Evolutionary conservation across 2,797 vertebrate genomes (phyloP).

Genomic region (Cyprinodon diabolis): DNA sequence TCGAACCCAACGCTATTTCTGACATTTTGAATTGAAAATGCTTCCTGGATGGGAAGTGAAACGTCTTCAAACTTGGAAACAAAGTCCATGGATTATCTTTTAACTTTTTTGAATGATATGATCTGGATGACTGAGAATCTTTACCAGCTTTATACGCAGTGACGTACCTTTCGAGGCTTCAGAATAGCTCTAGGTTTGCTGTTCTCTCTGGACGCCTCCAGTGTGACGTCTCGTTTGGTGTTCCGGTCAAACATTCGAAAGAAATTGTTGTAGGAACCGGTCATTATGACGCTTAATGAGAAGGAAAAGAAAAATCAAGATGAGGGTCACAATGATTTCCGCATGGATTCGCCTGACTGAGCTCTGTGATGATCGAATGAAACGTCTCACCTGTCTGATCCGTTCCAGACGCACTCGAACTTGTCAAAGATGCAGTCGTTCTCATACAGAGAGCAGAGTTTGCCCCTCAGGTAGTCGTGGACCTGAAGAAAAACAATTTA

Average conservation of each 20-base stretch:
- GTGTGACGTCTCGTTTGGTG: conserved; percentile 87
- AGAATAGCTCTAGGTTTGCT: conserved; percentile 93
- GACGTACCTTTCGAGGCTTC: conserved; percentile 88
- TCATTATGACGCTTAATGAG: conserved; percentile 90
- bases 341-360: not conserved
- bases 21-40: too few relatives aligned
- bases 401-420: conserved; percentile 99
- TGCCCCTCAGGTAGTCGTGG: conserved; percentile 97
- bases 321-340: conserved; percentile 3
- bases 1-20: too few relatives aligned
- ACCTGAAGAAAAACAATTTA: conserved; percentile 80
- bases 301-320: not conserved
- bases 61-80: too few relatives aligned
- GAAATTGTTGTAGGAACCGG: conserved; percentile 97
- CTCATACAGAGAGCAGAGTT: conserved; percentile 97
- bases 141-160: not conserved
- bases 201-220: conserved; percentile 94
- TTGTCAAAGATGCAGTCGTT: conserved; percentile 99
- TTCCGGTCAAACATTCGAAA: conserved; percentile 95
- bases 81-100: too few relatives aligned
- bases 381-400: conserved; percentile 91
- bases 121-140: too few relatives aligned
- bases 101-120: too few relatives aligned
- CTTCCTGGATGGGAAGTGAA: too few relatives aligned
- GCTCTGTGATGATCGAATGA: not conserved